These are phyloP conservation scores for Leptopilina boulardi DNA, from an alignment of 1,140 invertebrate genomes.

Conservation along the genomic window DNA sequence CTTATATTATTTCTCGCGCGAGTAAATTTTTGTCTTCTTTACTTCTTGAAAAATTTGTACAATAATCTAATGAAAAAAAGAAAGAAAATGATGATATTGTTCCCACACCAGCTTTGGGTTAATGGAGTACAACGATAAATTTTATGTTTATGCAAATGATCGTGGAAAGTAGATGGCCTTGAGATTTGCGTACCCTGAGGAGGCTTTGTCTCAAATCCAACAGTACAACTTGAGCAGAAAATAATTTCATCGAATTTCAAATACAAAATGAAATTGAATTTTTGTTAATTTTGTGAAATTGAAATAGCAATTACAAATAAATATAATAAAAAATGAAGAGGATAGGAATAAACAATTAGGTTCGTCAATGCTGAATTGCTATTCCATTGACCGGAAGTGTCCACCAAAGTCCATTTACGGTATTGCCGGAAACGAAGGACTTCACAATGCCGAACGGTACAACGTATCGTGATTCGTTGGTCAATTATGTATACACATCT, in stretches of 20 bases:
- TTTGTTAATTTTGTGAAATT: too few relatives aligned
- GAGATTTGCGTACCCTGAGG: background rate
- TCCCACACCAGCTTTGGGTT: background rate
- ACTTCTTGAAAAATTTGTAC: too few relatives aligned
- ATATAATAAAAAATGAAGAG: too few relatives aligned
- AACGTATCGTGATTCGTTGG: conserved; percentile 39
- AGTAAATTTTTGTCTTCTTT: too few relatives aligned
- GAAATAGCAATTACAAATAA: too few relatives aligned
- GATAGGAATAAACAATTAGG: too few relatives aligned
- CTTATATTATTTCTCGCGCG: conserved; percentile 29
- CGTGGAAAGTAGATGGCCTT: conserved; percentile 12
- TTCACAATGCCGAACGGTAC: conserved; percentile 54
- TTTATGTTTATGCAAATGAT: conserved; percentile 10
- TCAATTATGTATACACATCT: background rate
- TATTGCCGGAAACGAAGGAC: conserved; percentile 45
- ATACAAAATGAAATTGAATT: too few relatives aligned
- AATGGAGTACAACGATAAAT: background rate
- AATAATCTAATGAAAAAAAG: too few relatives aligned
- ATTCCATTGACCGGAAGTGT: conserved; percentile 41
- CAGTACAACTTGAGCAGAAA: background rate
- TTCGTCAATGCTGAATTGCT: background rate
- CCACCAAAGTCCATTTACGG: conserved; percentile 44
- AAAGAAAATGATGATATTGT: background rate
- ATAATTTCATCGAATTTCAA: too few relatives aligned
- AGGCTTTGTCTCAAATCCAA: background rate